Percentiles rank a stretch among this genome's conserved stretches.
phyloP scores from a whole-genome alignment of 2,113 vertebrate genomes.

The Copsychus sechellarum region DNA sequence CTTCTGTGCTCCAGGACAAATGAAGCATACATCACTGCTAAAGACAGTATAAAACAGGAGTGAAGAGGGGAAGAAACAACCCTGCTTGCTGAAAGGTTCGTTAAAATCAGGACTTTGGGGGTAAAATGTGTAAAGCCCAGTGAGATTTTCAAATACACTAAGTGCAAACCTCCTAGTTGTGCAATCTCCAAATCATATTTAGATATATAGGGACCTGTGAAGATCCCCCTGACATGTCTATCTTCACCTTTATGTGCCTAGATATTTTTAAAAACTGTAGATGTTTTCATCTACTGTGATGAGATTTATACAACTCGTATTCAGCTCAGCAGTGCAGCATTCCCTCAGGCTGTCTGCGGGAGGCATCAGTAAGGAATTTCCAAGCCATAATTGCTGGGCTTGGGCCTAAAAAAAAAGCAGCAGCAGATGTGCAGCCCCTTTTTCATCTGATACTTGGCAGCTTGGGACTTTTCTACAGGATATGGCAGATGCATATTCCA shows the following conservation, averaged over 20 bases:
- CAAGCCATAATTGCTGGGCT: background rate
- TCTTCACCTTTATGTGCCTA: background rate
- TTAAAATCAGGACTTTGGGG: background rate
- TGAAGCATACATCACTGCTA: background rate
- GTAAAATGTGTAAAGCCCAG: background rate
- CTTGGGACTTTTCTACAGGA: background rate
- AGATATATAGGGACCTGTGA: background rate
- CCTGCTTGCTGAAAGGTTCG: background rate
- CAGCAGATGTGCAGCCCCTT: background rate
- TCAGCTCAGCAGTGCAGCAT: background rate
- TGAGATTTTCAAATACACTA: background rate
- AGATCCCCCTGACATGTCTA: background rate
- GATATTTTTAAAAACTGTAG: background rate
- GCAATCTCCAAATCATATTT: background rate
- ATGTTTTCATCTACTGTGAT: background rate
- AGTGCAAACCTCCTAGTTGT: background rate
- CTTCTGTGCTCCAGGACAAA: background rate
- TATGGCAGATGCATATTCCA: background rate
- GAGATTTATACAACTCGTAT: background rate
- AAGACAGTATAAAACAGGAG: background rate
- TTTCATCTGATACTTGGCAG: background rate
- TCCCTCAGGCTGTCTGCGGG: background rate
- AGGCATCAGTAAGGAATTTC: background rate
- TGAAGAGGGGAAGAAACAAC: background rate
- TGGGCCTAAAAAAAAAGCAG: background rate